phyloP scores from a whole-genome alignment of 2,113 vertebrate genomes.

The Grammomys dolichurus region DNA sequence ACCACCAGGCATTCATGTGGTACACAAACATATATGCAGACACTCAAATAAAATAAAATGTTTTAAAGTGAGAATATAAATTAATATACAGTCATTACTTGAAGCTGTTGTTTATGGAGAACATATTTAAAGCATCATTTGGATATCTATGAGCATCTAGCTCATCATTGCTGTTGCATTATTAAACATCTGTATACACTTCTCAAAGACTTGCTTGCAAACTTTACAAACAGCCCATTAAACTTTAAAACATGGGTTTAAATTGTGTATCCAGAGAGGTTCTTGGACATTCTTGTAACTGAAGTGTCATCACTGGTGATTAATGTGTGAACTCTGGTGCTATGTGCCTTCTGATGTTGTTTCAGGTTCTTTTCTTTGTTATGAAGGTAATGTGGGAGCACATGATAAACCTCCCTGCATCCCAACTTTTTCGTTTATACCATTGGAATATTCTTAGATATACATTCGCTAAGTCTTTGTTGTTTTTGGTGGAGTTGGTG shows the following conservation, averaged over 20 bases:
- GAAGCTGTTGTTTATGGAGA: background rate
- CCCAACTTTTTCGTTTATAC: background rate
- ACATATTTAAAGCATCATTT: background rate
- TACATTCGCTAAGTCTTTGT: background rate
- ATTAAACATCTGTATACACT: background rate
- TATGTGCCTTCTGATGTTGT: background rate
- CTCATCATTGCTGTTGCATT: background rate
- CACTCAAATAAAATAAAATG: background rate
- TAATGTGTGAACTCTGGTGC: background rate
- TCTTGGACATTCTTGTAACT: background rate
- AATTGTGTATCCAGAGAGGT: background rate
- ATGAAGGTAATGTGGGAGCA: no score
- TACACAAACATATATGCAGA: background rate
- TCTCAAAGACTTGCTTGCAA: no score
- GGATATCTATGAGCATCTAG: no score
- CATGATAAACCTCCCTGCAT: background rate
- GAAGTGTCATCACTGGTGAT: background rate
- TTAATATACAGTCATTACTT: background rate
- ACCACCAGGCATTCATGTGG: background rate
- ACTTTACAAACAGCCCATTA: background rate
- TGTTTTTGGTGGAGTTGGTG: background rate
- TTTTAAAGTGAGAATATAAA: background rate
- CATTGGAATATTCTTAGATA: background rate
- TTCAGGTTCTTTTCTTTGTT: no score
- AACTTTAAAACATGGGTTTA: background rate